Evolutionary conservation across 2,113 vertebrate species (phyloP).

Genomic region (Pachycephala philippinensis): DNA sequence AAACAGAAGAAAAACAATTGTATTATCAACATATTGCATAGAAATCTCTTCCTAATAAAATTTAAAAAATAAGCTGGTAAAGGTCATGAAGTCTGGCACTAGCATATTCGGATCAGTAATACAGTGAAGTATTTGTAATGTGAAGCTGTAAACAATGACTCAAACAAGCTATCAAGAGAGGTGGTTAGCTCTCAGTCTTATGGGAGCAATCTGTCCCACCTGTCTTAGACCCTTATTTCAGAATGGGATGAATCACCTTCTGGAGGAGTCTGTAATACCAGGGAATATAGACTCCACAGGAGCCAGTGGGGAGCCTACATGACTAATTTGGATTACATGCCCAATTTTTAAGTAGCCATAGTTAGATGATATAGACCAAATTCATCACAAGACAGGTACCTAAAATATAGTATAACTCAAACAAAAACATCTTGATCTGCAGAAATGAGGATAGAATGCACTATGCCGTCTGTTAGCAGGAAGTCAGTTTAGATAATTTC

Average conservation of each 20-base stretch:
- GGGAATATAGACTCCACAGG: neutral
- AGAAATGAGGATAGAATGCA: neutral
- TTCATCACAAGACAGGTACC: neutral
- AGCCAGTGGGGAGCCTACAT: neutral
- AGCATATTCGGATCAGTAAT: neutral
- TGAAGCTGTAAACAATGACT: neutral
- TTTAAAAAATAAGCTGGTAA: neutral
- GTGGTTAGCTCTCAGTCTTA: neutral
- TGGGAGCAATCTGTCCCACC: neutral
- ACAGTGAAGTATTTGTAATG: neutral
- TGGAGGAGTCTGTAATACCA: neutral
- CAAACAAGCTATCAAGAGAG: neutral
- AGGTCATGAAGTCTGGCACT: neutral
- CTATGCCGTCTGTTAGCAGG: neutral
- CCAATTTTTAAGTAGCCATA: neutral
- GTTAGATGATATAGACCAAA: neutral
- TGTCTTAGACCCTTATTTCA: neutral
- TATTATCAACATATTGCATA: neutral
- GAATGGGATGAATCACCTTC: neutral
- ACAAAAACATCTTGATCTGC: neutral
- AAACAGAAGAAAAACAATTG: neutral
- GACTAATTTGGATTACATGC: neutral
- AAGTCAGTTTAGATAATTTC: neutral
- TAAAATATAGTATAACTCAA: neutral
- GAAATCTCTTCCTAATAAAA: neutral